Base-by-base conservation (phyloP, 2,797 vertebrate species). In the Cirrhinus molitorella region DNA sequence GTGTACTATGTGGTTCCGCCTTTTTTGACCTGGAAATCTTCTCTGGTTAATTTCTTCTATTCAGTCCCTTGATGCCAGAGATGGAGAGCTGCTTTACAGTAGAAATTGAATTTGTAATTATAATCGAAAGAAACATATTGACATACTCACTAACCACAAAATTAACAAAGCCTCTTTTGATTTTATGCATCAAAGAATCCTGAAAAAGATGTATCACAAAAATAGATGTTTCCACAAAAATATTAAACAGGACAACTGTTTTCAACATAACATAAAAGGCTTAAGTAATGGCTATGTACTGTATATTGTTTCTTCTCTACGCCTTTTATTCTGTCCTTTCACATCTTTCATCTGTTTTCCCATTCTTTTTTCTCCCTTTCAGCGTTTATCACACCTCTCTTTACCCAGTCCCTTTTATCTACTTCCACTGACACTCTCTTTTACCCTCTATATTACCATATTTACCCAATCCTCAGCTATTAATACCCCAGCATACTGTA, bases 281-380 rank as follows among this genome's bases (percentile, higher is more conserved):
- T 40, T 1, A 8, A 40, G 37, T 40, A 40, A 40, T 40, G 8
- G 8, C 37, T 40, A 5, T 37, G 7, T 37, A 40, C 31, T 40
- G 8, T 7, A 40, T 40, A 43, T 43, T 43, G 11, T 63, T 34
- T 17, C 16, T 67, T 10, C 19, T 66, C 19, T 37, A 37, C 9
- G 9, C 31, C 40, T 21, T 66, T 66, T 2, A 12, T 43, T 47
- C 21, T 23, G 34, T n/a, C 19, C 2, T 71, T 34, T 23, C 43
- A 55, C 66, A 68, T 59, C 16, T 23, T 25, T 40, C 28, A 61
- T 28, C 72, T 9, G 57, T 85, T 45, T 47, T 65, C 16, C 47
- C 13, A 10, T 59, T 3, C 16, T 72, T 23, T 47, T 12, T 66
- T 19, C n/a, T 34, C 17, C 14, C 31, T 40, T 12, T 67, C 72